These are phyloP conservation scores for Antechinus flavipes DNA, from an alignment of 2,113 vertebrate genomes.

Conservation along the genomic window DNA sequence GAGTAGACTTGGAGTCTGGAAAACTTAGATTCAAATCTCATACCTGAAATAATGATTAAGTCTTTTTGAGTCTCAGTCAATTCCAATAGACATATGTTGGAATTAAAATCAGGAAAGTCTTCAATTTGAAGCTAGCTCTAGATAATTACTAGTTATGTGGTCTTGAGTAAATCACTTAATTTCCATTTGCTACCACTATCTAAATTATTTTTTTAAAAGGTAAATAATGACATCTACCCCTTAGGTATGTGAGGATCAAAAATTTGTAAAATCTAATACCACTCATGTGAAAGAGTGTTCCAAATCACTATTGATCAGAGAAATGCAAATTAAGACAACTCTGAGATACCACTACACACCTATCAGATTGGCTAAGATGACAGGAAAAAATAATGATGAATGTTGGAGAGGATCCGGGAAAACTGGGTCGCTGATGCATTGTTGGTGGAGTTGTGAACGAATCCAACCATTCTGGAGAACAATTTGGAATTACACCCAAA, in stretches of 20 bases:
- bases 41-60: background rate
- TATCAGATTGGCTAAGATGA: no score
- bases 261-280: background rate
- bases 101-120: background rate
- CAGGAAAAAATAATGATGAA: no score
- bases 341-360: no score
- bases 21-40: background rate
- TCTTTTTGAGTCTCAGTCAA: background rate
- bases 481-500: no score
- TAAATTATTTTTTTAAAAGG: background rate
- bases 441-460: no score
- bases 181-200: background rate
- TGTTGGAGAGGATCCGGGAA: no score
- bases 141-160: background rate
- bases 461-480: no score
- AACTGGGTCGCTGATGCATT: no score
- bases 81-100: background rate
- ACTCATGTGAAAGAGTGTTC: no score
- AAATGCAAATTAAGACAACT: no score
- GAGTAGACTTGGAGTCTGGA: background rate
- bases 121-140: background rate
- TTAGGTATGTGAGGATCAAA: background rate
- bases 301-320: no score
- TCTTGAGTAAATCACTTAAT: background rate
- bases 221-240: background rate